Evolutionary conservation across 2,888 invertebrate genomes (phyloP).

Genomic region (Noctua janthina): DNA sequence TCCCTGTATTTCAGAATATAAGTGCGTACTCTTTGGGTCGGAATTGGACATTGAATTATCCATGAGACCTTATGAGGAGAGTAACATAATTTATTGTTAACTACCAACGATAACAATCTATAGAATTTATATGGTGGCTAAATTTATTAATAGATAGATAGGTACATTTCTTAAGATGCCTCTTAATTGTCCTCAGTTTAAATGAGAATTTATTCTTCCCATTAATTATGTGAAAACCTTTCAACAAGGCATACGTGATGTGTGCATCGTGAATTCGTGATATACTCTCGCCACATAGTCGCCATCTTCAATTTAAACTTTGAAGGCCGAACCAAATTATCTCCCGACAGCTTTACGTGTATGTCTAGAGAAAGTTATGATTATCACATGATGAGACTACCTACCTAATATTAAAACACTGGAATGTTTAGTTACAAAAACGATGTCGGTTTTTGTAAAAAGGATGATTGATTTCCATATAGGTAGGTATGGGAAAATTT

Average conservation of each 20-base stretch:
- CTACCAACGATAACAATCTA: background rate
- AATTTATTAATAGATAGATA: background rate
- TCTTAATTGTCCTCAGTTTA: slow-evolving; percentile 13
- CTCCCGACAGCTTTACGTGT: slow-evolving; percentile 33
- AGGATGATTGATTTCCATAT: background rate
- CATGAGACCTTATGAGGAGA: background rate
- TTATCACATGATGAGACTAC: slow-evolving; percentile 30
- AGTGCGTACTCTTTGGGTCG: background rate
- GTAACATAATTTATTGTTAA: slow-evolving; percentile 5
- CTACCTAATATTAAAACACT: slow-evolving; percentile 15
- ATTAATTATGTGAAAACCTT: slow-evolving; percentile 29
- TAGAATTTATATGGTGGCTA: background rate
- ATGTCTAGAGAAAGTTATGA: slow-evolving; percentile 51
- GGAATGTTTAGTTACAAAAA: background rate
- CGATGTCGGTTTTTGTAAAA: background rate
- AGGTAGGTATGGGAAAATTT: background rate
- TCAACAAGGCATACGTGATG: slow-evolving; percentile 15
- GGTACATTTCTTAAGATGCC: background rate
- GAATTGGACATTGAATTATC: background rate
- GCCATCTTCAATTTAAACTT: slow-evolving; percentile 54
- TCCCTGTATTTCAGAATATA: slow-evolving; percentile 3
- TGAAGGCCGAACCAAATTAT: slow-evolving; percentile 51
- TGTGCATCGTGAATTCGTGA: slow-evolving; percentile 24
- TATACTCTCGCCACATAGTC: background rate
- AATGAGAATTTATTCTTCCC: slow-evolving; percentile 24